Conservation (phyloP, 1,140 invertebrate species). For the Agraylea sexmaculata region DNA sequence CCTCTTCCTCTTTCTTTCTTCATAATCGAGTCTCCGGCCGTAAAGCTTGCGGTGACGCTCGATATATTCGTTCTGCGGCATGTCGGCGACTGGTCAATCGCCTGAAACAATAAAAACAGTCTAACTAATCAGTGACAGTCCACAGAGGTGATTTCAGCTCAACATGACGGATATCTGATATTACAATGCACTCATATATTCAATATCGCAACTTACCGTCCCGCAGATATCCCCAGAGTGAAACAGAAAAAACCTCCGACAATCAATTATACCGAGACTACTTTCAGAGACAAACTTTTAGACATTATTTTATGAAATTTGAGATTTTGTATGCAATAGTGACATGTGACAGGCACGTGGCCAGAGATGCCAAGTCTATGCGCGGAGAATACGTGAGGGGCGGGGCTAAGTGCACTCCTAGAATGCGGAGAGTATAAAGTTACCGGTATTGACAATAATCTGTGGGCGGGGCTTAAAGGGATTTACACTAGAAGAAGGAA, state of each 20-base stretch:
- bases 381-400: too few species aligned
- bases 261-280: background rate
- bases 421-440: too few species aligned
- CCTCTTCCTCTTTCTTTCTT: conserved; percentile 91
- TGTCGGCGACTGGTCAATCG: conserved; percentile 46
- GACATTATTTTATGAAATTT: too few species aligned
- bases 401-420: too few species aligned
- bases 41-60: conserved; percentile 93
- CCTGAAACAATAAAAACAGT: conserved; percentile 37
- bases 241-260: conserved; percentile 14
- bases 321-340: too few species aligned
- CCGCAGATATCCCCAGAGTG: conserved; percentile 5
- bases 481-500: too few species aligned
- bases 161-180: background rate
- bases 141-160: conserved; percentile 10
- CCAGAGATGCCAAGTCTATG: too few species aligned
- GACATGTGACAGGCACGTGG: too few species aligned
- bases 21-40: conserved; percentile 93
- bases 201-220: conserved; percentile 1
- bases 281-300: too few species aligned
- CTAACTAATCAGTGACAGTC: conserved; percentile 4
- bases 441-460: too few species aligned
- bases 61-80: conserved; percentile 99
- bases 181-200: background rate
- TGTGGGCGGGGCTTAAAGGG: too few species aligned